Percentiles rank a stretch among this genome's conserved stretches.
phyloP scores from a whole-genome alignment of 2,888 invertebrate genomes.

The Agrotis clavis region DNA sequence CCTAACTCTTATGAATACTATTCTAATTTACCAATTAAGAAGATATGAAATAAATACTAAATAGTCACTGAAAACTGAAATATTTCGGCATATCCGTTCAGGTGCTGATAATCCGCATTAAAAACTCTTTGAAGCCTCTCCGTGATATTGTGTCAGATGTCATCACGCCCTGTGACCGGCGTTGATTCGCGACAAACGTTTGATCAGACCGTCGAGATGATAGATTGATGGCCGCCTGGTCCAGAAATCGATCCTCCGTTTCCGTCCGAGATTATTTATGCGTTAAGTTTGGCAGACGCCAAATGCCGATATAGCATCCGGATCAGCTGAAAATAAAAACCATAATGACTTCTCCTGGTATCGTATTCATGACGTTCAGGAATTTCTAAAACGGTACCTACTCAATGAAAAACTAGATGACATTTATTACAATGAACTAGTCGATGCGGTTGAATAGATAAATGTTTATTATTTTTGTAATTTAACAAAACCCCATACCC shows the following conservation, averaged over 20 bases:
- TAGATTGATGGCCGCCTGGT: conserved; percentile 81
- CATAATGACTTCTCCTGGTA: conserved; percentile 49
- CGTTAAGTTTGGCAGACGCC: conserved; percentile 78
- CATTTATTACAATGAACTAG: conserved; percentile 1
- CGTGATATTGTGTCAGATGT: conserved; percentile 60
- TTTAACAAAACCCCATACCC: conserved; percentile 72
- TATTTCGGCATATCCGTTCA: conserved; percentile 59
- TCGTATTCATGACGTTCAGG: background rate
- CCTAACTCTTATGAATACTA: conserved; percentile 54
- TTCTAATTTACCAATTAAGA: conserved; percentile 22
- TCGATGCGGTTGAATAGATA: conserved; percentile 24
- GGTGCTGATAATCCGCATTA: conserved; percentile 65
- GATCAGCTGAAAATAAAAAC: conserved; percentile 73
- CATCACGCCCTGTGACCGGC: conserved; percentile 62
- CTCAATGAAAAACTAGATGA: background rate
- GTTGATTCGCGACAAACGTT: conserved; percentile 81
- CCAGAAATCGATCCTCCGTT: conserved; percentile 78
- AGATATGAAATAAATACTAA: conserved; percentile 34
- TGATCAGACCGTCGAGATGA: conserved; percentile 81
- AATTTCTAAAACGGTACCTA: background rate
- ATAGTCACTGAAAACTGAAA: conserved; percentile 41
- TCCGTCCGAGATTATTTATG: conserved; percentile 80
- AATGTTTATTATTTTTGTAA: conserved; percentile 38
- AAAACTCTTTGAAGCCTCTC: conserved; percentile 62
- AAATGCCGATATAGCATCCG: conserved; percentile 74